Base-by-base conservation (phyloP, 2,888 invertebrate species). In the Eurois occulta region DNA sequence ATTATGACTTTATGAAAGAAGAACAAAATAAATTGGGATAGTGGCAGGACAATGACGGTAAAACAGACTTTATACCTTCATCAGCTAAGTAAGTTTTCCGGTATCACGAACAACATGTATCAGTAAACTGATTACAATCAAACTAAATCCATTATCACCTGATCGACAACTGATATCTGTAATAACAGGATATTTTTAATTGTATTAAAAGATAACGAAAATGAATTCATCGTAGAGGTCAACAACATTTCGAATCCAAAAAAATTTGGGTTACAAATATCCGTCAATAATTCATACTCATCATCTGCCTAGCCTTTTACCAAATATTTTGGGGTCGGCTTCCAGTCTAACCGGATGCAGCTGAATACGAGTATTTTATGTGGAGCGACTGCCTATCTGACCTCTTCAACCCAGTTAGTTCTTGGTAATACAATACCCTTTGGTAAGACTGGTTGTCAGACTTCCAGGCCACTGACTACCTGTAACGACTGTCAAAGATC, bases 151-250 rank as follows among this genome's bases (percentile, higher is more conserved):
- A 58, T 35, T 66, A 79, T 65, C 68, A 35, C 1, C n/a, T 48
- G 24, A 84, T 80, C 24, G 21, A 41, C 60, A 65, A 41, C 13
- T 6, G n/a, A n/a, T 58, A 60, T 38, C 32, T 21, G 4, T 70
- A 35, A 46, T 58, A 62, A 84, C 80, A 84, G 2, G 13, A 79
- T 28, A 18, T 13, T 35, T 78, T 81, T 48, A 84, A 84, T 81
- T 68, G 21, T 72, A 80, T 35, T 28, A 35, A 60, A 13, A 38
- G 69, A 80, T 81, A 85, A 66, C 18, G 3, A 16, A 8, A 68
- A 58, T 11, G 10, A 48, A 52, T 52, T 48, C 69, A 4, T 16
- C 21, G 24, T 41, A 55, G 8, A 46, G 79, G 55, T 81, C 70
- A 84, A 67, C 28, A 78, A 71, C 66, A 67, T 70, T 60, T 2